These are phyloP conservation scores for Acropora tenuis DNA, from an alignment of 64 coral and sea anemone species.

Conservation along the genomic window DNA sequence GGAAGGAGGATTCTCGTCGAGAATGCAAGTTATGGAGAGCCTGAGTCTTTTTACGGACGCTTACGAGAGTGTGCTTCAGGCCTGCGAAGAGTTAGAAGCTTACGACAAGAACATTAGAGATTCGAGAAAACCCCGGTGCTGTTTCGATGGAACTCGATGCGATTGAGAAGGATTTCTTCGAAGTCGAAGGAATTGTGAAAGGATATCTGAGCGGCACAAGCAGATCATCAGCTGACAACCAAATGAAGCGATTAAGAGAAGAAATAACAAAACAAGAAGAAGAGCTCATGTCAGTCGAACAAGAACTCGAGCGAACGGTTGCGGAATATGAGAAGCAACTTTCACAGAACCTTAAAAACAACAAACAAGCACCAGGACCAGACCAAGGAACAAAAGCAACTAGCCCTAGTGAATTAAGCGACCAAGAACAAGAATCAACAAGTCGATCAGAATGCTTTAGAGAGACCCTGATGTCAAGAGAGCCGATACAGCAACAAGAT, in stretches of 20 bases:
- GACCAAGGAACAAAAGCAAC: conserved; percentile 3
- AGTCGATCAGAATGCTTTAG: too few relatives aligned
- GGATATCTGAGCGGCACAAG: conserved; percentile 8
- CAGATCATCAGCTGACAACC: neutral
- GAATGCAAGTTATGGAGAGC: conserved; percentile 39
- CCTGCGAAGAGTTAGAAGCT: conserved; percentile 17
- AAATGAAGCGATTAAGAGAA: conserved; percentile 4
- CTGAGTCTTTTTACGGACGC: conserved; percentile 2
- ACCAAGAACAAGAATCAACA: too few relatives aligned
- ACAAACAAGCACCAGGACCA: neutral
- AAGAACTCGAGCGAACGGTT: neutral
- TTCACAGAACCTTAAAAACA: neutral
- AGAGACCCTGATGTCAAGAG: too few relatives aligned
- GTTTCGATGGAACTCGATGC: conserved; percentile 13
- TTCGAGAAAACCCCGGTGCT: neutral
- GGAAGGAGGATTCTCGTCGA: conserved; percentile 10
- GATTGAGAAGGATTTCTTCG: neutral
- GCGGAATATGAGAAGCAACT: conserved; percentile 10
- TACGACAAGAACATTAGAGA: conserved; percentile 1
- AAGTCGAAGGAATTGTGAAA: conserved; percentile 15
- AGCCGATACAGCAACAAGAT: too few relatives aligned
- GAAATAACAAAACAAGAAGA: conserved; percentile 9
- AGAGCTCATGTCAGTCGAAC: neutral
- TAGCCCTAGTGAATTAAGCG: neutral
- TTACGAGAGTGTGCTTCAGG: neutral